Evolutionary conservation across 2,888 invertebrate species (phyloP), one percentile per base, ranked within the genome.

Genomic region (Polietes domitor): DNA sequence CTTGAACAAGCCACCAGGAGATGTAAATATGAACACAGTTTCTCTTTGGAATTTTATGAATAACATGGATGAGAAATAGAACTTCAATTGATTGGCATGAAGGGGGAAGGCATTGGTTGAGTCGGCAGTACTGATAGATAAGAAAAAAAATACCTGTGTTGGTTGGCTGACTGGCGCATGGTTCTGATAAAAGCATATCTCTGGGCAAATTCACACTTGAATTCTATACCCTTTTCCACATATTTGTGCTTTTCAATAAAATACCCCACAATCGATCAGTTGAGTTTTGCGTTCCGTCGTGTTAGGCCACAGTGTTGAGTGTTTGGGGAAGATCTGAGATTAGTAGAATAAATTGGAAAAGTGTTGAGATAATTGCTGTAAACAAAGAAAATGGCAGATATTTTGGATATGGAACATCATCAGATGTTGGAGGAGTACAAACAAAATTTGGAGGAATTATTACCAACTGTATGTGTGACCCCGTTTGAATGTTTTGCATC

Each of bases 381-480:
- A 61, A n/a, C 24, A 15, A 77, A 9, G 32, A 84, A 78, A 70
- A 91, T 91, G 91, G 87, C 90, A 17, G 92, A 92, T 86, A 90
- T 92, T 86, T 83, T 89, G 85, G 87, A 89, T 84, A 65, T 92
- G 58, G 89, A 89, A 71, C 90, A 91, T 26, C 89, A 90, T 85
- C 86, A 90, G 77, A 86, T 89, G 68, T 82, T 89, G 61, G 87
- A 88, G 78, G 92, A 92, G 86, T 92, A 91, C 83, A 88, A 88
- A 85, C 88, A 88, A 85, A 87, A 79, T 78, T 85, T 92, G 74
- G 88, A 89, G 80, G 92, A 92, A 79, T 65, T 89, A 71, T 84
- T 92, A 72, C 91, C 91, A 78, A 87, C 86, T 86, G 92, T 92
- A 92, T 83, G 92, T 89, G 68, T 83, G 55, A 10, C 17, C 43